phyloP scores from a whole-genome alignment of 2,888 invertebrate species.

The Heteropelma amictum region DNA sequence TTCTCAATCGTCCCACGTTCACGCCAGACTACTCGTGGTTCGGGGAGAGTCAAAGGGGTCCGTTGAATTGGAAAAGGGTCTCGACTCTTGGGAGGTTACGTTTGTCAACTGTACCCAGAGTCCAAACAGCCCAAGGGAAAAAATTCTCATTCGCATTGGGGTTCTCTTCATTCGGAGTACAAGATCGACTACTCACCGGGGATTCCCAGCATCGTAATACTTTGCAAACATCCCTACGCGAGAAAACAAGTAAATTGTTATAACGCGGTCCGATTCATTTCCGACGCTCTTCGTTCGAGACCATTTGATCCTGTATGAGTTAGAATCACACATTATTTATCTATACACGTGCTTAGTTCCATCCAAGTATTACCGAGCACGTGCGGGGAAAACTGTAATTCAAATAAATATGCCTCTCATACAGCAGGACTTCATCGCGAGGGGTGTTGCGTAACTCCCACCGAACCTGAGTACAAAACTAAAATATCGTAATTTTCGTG shows the following conservation, averaged over 20 bases:
- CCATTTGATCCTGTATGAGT: constrained; percentile 40
- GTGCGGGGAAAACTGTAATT: neutral
- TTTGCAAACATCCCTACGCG: constrained; percentile 37
- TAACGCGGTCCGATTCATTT: constrained; percentile 24
- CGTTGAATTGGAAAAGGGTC: constrained; percentile 10
- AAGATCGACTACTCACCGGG: constrained; percentile 42
- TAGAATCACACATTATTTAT: constrained; percentile 11
- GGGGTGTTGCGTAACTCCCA: neutral
- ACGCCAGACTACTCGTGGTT: constrained; percentile 41
- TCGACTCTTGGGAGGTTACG: constrained; percentile 28
- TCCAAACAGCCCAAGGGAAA: constrained; percentile 33
- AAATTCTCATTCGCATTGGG: neutral
- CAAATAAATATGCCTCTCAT: neutral
- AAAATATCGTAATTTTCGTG: constrained; percentile 10
- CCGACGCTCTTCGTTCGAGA: constrained; percentile 41
- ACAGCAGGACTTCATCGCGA: neutral
- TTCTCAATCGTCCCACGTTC: constrained; percentile 65
- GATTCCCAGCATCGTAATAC: constrained; percentile 16
- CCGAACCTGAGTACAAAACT: neutral
- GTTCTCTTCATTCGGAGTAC: neutral
- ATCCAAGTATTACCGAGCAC: neutral
- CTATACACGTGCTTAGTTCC: neutral
- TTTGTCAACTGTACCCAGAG: constrained; percentile 19
- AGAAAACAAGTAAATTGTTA: constrained; percentile 36
- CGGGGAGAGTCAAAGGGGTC: constrained; percentile 7